Conservation (phyloP, 2,113 vertebrate genomes). For the Isurus oxyrinchus region DNA sequence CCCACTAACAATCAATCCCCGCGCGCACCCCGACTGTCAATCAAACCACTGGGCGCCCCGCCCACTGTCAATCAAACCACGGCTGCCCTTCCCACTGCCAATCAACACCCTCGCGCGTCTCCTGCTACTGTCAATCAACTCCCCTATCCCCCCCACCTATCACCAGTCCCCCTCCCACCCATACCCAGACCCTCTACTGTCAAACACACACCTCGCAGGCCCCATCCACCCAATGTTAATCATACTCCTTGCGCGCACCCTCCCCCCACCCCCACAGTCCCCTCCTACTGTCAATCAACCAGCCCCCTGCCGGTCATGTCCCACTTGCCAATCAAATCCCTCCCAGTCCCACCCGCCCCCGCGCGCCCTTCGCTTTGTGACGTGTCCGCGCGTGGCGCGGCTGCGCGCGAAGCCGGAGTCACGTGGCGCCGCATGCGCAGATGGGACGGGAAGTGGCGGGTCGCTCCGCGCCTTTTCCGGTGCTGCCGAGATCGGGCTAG, state of each 20-base stretch:
- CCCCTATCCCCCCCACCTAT: no score
- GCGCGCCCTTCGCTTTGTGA: not conserved
- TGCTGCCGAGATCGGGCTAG: not conserved
- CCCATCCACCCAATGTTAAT: not conserved
- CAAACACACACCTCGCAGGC: not conserved
- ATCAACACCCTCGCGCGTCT: no score
- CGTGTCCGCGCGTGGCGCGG: not conserved
- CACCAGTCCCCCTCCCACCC: not conserved
- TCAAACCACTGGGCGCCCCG: not conserved
- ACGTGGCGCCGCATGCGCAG: not conserved
- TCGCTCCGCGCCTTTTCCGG: conserved; percentile 32
- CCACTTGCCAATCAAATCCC: not conserved
- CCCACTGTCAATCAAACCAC: no score
- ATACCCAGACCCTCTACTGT: no score
- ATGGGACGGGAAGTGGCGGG: not conserved
- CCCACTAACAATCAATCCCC: no score
- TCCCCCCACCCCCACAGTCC: no score
- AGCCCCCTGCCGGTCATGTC: no score
- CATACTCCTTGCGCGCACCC: no score
- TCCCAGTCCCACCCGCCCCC: not conserved
- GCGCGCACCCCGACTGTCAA: not conserved
- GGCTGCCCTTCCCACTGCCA: no score
- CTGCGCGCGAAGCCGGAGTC: not conserved
- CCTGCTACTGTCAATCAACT: not conserved
- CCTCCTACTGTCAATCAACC: not conserved